Conservation (phyloP, 2,797 vertebrate species). For the Sebastes hubbsi region DNA sequence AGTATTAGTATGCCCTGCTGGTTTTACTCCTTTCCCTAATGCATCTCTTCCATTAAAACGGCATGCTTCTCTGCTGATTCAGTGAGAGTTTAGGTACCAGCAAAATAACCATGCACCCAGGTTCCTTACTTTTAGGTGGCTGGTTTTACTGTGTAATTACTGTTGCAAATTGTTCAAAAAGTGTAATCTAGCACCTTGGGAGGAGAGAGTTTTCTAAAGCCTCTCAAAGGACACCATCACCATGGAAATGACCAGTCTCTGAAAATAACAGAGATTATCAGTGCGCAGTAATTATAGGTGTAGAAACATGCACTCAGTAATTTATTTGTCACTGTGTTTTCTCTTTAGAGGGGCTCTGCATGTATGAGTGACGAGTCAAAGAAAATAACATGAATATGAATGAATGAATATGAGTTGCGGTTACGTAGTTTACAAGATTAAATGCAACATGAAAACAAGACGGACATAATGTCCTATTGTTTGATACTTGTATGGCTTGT, state of each 20-base stretch:
- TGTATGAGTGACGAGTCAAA: background rate
- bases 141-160: conserved; percentile 28
- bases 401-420: background rate
- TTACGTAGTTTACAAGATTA: background rate
- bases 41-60: background rate
- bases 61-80: background rate
- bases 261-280: conserved; percentile 53
- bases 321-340: conserved; percentile 33
- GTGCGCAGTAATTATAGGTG: conserved; percentile 44
- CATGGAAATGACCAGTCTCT: conserved; percentile 66
- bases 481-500: background rate
- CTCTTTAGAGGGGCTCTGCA: background rate
- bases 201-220: conserved; percentile 34
- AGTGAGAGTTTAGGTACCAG: background rate
- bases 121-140: background rate
- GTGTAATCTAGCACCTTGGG: conserved; percentile 39
- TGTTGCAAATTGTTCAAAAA: conserved; percentile 16
- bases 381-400: background rate
- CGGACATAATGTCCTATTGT: background rate
- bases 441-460: background rate
- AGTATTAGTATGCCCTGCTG: background rate
- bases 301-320: conserved; percentile 32
- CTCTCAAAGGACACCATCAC: conserved; percentile 57
- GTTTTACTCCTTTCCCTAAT: background rate
- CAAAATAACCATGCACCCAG: background rate